These are phyloP conservation scores for Siniperca scherzeri DNA, from an alignment of 2,797 vertebrate species.

Conservation along the genomic window DNA sequence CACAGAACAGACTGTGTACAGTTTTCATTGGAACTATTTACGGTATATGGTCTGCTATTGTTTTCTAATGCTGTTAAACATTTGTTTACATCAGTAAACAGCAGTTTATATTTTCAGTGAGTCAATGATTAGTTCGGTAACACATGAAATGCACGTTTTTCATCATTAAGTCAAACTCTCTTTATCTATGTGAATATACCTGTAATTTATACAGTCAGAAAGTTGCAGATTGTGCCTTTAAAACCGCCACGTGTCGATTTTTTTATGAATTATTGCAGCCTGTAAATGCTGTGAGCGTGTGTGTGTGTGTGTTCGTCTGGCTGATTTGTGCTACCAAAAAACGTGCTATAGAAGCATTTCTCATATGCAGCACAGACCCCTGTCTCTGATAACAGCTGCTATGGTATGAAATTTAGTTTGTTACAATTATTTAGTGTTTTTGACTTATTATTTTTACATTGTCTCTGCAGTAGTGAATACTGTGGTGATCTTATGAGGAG, in stretches of 20 bases:
- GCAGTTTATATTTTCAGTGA: not conserved
- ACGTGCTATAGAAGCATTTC: not conserved
- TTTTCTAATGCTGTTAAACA: too few species aligned
- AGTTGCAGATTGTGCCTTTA: not conserved
- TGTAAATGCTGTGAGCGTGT: too few species aligned
- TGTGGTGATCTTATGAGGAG: not conserved
- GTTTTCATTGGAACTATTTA: too few species aligned
- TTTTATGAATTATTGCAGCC: not conserved
- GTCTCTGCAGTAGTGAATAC: not conserved
- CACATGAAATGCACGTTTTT: not conserved
- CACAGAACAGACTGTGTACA: too few species aligned
- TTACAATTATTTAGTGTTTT: not conserved
- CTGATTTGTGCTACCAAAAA: not conserved
- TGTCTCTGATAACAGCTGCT: not conserved
- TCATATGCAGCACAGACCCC: not conserved
- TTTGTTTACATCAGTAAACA: not conserved
- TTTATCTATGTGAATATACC: not conserved
- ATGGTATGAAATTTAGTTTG: not conserved
- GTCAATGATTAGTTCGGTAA: not conserved
- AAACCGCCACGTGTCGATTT: not conserved
- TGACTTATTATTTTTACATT: not conserved
- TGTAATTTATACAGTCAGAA: too few species aligned
- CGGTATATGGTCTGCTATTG: too few species aligned
- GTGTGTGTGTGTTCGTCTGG: too few species aligned
- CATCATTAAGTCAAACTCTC: not conserved